Evolutionary conservation across 2,113 vertebrate genomes (phyloP).

Genomic region (Eubucco bourcierii): DNA sequence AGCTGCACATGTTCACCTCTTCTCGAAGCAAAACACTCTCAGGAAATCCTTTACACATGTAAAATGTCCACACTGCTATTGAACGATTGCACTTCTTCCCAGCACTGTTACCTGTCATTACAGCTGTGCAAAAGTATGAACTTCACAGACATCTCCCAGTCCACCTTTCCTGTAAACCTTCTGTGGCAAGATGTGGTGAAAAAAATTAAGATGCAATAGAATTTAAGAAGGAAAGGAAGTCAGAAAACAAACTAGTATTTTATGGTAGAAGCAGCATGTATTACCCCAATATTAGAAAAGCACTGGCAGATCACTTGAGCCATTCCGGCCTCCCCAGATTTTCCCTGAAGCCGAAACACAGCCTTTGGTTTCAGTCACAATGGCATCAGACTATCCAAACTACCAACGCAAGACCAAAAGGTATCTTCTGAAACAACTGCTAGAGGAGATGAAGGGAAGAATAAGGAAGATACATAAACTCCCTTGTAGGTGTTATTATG

Average conservation of each 20-base stretch:
- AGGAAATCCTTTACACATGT: not conserved
- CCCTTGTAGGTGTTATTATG: not conserved
- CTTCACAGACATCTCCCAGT: not conserved
- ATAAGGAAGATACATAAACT: not conserved
- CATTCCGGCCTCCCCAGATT: not conserved
- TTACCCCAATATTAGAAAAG: not conserved
- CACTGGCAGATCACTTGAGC: not conserved
- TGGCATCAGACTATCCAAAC: not conserved
- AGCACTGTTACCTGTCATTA: not conserved
- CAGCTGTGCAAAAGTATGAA: not conserved
- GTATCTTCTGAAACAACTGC: conserved; percentile 4
- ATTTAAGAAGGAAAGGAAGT: not conserved
- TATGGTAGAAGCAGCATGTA: not conserved
- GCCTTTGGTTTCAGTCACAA: not conserved
- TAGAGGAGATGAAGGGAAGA: not conserved
- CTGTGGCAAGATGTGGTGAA: not conserved
- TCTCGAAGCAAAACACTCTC: not conserved
- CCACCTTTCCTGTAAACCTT: not conserved
- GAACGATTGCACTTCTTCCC: not conserved
- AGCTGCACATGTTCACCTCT: not conserved
- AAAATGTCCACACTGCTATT: not conserved
- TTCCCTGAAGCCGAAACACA: not conserved
- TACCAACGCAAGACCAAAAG: conserved; percentile 16
- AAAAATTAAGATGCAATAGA: not conserved
- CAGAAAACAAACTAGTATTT: not conserved